phyloP scores from a whole-genome alignment of 2,113 vertebrate species.

The Heloderma charlesbogerti region DNA sequence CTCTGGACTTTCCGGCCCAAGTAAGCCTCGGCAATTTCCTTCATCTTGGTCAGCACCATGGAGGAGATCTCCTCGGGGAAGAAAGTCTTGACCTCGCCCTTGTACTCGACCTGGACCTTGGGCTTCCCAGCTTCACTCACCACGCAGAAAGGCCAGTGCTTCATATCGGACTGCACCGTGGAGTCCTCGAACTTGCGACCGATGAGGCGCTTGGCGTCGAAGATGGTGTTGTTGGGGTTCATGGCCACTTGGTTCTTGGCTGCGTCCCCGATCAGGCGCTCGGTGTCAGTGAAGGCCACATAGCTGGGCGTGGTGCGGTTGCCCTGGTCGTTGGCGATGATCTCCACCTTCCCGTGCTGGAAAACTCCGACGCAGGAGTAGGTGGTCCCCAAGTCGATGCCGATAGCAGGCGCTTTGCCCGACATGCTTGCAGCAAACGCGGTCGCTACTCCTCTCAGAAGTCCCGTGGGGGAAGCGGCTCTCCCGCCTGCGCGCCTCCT shows the following conservation, averaged over 20 bases:
- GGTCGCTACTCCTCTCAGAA: too few relatives aligned
- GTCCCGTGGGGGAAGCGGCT: fast-evolving
- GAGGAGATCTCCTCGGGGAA: slow-evolving; percentile 87
- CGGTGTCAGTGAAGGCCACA: slow-evolving; percentile 84
- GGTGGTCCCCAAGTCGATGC: slow-evolving; percentile 91
- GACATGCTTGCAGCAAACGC: slow-evolving; percentile 90
- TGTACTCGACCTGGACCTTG: slow-evolving; percentile 87
- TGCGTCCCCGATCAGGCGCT: slow-evolving; percentile 84
- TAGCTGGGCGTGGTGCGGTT: slow-evolving; percentile 87
- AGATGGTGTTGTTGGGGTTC: slow-evolving; percentile 89
- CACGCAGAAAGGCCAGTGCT: slow-evolving; percentile 87
- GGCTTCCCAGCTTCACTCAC: slow-evolving; percentile 82
- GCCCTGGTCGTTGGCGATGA: slow-evolving; percentile 87
- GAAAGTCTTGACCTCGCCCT: slow-evolving; percentile 83
- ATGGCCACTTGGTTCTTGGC: slow-evolving; percentile 89
- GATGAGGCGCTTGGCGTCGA: slow-evolving; percentile 85
- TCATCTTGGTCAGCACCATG: slow-evolving; percentile 88
- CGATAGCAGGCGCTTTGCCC: slow-evolving; percentile 90
- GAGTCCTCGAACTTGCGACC: slow-evolving; percentile 84
- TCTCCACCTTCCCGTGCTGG: slow-evolving; percentile 86
- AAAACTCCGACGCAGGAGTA: slow-evolving; percentile 86
- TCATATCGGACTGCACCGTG: slow-evolving; percentile 84
- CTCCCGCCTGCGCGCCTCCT: neutral
- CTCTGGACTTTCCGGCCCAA: slow-evolving; percentile 85
- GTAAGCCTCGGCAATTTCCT: slow-evolving; percentile 86